Base-by-base conservation (phyloP, 2,888 invertebrate species). In the Melipona bicolor region DNA sequence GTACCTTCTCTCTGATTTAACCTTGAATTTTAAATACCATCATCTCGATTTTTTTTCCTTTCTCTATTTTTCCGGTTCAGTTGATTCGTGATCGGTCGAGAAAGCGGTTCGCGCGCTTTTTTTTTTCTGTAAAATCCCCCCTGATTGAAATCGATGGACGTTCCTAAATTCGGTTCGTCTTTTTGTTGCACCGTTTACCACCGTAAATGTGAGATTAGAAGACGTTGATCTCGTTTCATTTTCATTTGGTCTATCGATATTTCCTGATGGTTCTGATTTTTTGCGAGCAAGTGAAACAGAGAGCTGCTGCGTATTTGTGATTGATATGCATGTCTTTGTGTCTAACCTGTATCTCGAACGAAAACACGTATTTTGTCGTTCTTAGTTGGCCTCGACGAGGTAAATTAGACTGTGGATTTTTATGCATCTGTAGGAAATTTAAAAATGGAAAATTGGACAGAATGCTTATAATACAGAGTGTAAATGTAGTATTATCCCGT, bases 1-100 rank as follows among this genome's bases (percentile, higher is more conserved):
- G 84, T 84, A 84, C 21, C 61, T 13, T 24, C 17, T n/a, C 17
- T 67, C 6, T 0, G 24, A 11, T 59, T 19, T 3, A 4, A 15
- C 4, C 19, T 21, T 17, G 15, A 59, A 56, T 19, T 43, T 21
- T n/a, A 15, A 43, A 17, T 32, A 11, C 15, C 11, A 76, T 56
- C 49, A 5, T 17, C 21, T 32, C 9, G 0, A 4, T 6, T n/a
- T 5, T 21, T 64, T 32, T 56, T 3, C 3, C 13, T 56, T 0
- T 54, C 5, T 21, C 19, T 54, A 24, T 43, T 17, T 3, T 19
- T 17, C 9, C 3, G n/a, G 4, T 70, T 4, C 6, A 32, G 1
- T 13, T 19, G 54, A 4, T 32, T 52, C 27, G 0, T 5, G 13
- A 32, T 52, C 52, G 21, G 5, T 0, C n/a, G 9, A 0, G 15